Conservation (phyloP, 35 echinoderm and acorn worm species). For the Amphiura filiformis region DNA sequence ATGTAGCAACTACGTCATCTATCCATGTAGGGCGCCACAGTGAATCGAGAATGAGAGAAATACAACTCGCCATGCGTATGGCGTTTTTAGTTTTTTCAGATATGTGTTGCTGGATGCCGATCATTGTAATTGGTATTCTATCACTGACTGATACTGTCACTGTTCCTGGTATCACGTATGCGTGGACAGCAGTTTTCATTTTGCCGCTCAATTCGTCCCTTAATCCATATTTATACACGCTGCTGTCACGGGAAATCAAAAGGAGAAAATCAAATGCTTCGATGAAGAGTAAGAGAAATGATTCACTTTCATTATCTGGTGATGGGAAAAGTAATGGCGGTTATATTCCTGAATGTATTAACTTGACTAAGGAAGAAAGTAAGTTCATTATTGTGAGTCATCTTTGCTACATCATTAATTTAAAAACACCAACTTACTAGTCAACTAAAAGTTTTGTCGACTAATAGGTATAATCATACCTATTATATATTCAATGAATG, state of each 20-base stretch:
- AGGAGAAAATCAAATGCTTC: not conserved
- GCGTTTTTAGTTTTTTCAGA: not conserved
- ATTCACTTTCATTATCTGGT: too few species aligned
- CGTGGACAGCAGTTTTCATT: slow-evolving; percentile 20
- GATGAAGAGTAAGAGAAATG: too few species aligned
- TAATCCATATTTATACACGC: slow-evolving; percentile 26
- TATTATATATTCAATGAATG: too few species aligned
- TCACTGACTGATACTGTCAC: not conserved
- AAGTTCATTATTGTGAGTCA: too few species aligned
- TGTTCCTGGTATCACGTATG: not conserved
- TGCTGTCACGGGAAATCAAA: not conserved
- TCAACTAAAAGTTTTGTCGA: too few species aligned
- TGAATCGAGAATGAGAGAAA: not conserved
- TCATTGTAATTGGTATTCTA: slow-evolving; percentile 7
- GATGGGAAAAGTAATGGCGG: too few species aligned
- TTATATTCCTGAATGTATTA: too few species aligned
- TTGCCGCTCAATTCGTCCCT: slow-evolving; percentile 13
- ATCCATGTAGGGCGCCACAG: not conserved
- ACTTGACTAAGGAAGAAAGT: too few species aligned
- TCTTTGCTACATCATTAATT: too few species aligned
- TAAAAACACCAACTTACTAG: too few species aligned
- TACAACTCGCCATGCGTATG: not conserved
- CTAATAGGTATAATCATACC: too few species aligned
- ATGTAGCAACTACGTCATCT: not conserved
- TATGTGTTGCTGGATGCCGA: slow-evolving; percentile 2